Evolutionary conservation across 2,888 invertebrate genomes (phyloP), one percentile per base, ranked within the genome.

Genomic region (Drosophila mimetica): DNA sequence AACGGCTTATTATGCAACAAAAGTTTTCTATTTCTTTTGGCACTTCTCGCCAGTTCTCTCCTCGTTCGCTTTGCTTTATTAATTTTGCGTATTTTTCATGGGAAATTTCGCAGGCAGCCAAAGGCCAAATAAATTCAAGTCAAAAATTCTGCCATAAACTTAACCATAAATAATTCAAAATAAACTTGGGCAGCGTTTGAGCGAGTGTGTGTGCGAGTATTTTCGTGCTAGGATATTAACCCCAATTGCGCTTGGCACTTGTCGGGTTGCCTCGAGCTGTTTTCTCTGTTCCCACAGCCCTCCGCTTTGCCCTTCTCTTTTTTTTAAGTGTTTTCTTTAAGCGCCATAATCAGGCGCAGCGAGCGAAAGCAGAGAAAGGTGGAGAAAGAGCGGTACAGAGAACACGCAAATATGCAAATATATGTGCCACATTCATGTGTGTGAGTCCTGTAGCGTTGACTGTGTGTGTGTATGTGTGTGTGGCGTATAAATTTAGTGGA

Each of bases 301-400:
- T 18, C 50, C 39, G 22, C 50, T 25, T 13, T 52, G 32, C 25
- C 46, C 41, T 32, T 55, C 48, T 30, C 65, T 36, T 52, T 47
- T 41, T 81, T 87, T 88, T 88, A 84, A 88, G 84, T 88, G 88
- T 84, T 84, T 64, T 86, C 88, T 75, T 86, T 84, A 84, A 84
- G 88, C 88, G 88, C 86, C 86, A 83, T 84, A 84, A 84, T 84
- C 84, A 84, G 86, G 86, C 88, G 79, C 88, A 79, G 86, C 86
- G 79, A 73, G 66, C 13, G 6, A 51, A 51, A 28, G 18, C 30
- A 32, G 41, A 11, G 48, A 20, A 14, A 1, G 50, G 20, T 9
- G 8, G 61, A 25, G 20, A 46, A 1, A 16, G 78, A 77, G 83
- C 76, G 75, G 83, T 74, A 71, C 64, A 74, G 83, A 78, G 78